phyloP scores from a whole-genome alignment of 2,797 vertebrate species.

The Sciurus carolinensis region DNA sequence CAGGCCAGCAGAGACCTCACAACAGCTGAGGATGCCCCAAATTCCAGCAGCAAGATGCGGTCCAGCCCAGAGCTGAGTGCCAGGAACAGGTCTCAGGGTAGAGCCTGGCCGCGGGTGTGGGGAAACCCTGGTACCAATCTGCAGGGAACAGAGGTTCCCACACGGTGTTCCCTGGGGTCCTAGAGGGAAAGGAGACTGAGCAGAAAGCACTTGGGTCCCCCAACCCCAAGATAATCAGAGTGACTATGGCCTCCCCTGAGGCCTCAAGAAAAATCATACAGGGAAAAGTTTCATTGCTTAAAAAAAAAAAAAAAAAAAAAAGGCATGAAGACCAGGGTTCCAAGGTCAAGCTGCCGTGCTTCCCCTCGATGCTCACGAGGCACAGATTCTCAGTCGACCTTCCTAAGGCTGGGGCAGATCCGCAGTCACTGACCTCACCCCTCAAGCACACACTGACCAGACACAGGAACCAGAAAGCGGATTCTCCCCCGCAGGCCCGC shows the following conservation, averaged over 20 bases:
- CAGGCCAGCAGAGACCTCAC: background rate
- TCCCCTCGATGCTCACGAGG: background rate
- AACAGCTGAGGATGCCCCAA: background rate
- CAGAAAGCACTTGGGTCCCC: background rate
- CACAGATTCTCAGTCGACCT: background rate
- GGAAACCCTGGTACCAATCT: background rate
- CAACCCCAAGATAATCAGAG: background rate
- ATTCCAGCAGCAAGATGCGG: background rate
- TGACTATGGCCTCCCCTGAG: background rate
- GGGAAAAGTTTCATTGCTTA: background rate
- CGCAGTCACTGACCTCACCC: background rate
- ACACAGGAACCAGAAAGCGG: accelerated
- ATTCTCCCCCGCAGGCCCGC: accelerated
- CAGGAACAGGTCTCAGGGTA: background rate
- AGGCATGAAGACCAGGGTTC: background rate
- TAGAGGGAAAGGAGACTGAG: background rate
- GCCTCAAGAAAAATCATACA: background rate
- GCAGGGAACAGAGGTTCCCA: background rate
- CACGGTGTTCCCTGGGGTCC: background rate
- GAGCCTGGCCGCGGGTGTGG: background rate
- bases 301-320: background rate
- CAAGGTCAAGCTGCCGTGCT: background rate
- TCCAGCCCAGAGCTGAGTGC: background rate
- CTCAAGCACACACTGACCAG: accelerated
- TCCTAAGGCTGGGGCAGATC: background rate